Percentiles rank a stretch among this genome's conserved stretches.
Conservation (phyloP, 2,113 vertebrate species). For the Pao palembangensis region DNA sequence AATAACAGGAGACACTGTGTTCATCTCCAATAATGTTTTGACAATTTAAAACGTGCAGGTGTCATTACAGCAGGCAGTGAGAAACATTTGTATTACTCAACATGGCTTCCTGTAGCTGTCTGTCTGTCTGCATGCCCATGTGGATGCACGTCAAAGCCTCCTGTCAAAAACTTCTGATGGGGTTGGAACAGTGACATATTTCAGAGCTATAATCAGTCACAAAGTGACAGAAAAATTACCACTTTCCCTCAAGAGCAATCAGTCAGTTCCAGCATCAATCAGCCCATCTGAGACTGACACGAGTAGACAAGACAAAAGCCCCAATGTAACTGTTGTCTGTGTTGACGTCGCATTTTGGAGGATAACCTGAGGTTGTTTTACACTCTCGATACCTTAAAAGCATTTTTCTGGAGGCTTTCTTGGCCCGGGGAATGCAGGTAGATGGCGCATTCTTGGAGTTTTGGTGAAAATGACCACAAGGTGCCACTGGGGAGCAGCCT, state of each 20-base stretch:
- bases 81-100: neutral
- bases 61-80: constrained; percentile 12
- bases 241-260: constrained; percentile 66
- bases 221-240: constrained; percentile 72
- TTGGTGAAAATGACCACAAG: no score
- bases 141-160: constrained; percentile 50
- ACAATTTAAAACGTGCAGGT: neutral
- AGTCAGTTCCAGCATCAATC: constrained; percentile 66
- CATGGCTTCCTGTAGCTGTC: neutral
- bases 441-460: no score
- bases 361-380: neutral
- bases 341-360: constrained; percentile 1
- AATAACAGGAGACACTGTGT: no score
- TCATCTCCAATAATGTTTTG: neutral
- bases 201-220: constrained; percentile 70
- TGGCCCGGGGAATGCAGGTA: no score
- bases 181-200: constrained; percentile 67
- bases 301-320: constrained; percentile 46
- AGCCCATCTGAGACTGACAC: constrained; percentile 60
- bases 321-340: constrained; percentile 8
- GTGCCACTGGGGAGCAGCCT: no score
- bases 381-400: no score
- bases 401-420: no score
- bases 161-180: constrained; percentile 67
- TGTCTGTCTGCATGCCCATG: constrained; percentile 14